A percentile compares a stretch with the other conserved stretches of the same genome.
Conservation (phyloP, 2,113 vertebrate genomes). For the Elachura formosa region DNA sequence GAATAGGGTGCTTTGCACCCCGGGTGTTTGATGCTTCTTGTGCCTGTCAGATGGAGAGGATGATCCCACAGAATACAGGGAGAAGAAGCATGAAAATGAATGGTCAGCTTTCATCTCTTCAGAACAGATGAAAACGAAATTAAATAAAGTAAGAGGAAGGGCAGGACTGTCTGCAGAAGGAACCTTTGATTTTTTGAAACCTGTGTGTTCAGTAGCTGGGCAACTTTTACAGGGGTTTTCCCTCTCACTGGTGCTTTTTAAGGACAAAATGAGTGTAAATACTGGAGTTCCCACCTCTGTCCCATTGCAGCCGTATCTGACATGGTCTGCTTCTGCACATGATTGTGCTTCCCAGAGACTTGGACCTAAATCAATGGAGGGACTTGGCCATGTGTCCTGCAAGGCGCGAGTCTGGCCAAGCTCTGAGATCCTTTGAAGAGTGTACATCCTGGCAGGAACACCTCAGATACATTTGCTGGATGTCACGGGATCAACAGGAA, state of each 20-base stretch:
- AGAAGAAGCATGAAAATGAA: neutral
- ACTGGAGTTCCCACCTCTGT: neutral
- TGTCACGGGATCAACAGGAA: neutral
- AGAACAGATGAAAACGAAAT: neutral
- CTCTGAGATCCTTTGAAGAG: neutral
- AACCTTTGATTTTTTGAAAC: neutral
- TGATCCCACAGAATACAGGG: neutral
- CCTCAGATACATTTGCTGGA: neutral
- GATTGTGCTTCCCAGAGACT: neutral
- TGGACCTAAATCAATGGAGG: constrained; percentile 1
- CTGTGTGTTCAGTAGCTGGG: neutral
- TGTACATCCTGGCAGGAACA: neutral
- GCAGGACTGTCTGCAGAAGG: neutral
- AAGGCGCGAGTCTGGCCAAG: neutral
- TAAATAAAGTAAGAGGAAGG: neutral
- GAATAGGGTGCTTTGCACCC: neutral
- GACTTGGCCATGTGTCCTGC: neutral
- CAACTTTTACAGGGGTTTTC: neutral
- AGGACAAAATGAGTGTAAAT: neutral
- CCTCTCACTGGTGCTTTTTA: neutral
- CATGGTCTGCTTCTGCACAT: fast-evolving
- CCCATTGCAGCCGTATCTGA: neutral
- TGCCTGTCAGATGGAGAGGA: neutral
- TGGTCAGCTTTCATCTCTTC: neutral
- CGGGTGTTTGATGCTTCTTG: neutral